Percentiles rank a stretch among this genome's conserved stretches.
Evolutionary conservation across 2,888 invertebrate species (phyloP).

Genomic region (Dilophus febrilis): DNA sequence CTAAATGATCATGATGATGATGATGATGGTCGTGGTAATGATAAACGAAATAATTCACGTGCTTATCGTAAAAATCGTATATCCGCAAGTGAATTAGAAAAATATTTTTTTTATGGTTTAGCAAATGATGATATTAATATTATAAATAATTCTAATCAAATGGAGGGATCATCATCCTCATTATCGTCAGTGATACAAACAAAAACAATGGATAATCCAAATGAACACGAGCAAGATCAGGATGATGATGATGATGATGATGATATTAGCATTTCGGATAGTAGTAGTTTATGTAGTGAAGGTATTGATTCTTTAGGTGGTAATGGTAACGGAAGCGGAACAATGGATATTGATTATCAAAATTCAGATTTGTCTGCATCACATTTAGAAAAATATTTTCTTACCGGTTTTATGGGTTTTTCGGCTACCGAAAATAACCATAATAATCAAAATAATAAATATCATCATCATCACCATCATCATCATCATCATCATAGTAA

Average conservation of each 20-base stretch:
- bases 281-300: conserved; percentile 73
- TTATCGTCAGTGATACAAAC: no score
- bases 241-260: conserved; percentile 31
- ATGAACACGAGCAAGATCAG: no score
- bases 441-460: no score
- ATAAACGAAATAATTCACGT: conserved; percentile 23
- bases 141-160: no score
- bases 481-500: no score
- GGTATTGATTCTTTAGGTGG: conserved; percentile 55
- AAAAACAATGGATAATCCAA: no score
- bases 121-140: no score
- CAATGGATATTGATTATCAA: no score
- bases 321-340: no score
- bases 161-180: conserved; percentile 41
- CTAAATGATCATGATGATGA: conserved; percentile 11
- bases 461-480: no score
- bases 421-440: conserved; percentile 51
- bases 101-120: conserved; percentile 76
- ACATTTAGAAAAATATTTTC: conserved; percentile 75
- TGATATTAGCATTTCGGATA: conserved; percentile 59
- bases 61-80: conserved; percentile 47
- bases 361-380: conserved; percentile 69
- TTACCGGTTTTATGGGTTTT: conserved; percentile 71
- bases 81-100: conserved; percentile 72
- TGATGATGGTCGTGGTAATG: conserved; percentile 9